Evolutionary conservation across 2,113 vertebrate species (phyloP).

Genomic region (Rhinopomastus cyanomelas): DNA sequence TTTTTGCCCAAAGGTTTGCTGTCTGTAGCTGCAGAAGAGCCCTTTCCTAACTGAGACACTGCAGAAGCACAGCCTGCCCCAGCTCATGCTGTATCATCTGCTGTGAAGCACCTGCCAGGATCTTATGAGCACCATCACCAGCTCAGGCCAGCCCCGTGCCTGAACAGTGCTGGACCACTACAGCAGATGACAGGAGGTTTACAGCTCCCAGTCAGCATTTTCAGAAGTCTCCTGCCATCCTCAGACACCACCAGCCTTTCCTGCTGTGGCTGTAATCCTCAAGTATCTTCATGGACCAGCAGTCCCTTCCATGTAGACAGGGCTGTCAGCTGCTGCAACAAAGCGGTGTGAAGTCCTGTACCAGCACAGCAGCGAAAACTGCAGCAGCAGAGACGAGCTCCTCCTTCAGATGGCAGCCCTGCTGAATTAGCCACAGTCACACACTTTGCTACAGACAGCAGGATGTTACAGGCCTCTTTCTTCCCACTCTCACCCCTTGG

Average conservation of each 20-base stretch:
- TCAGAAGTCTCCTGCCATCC: background rate
- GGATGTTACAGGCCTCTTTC: background rate
- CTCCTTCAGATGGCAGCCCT: background rate
- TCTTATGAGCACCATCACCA: background rate
- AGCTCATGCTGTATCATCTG: background rate
- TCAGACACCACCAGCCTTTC: background rate
- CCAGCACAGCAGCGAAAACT: background rate
- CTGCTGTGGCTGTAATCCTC: background rate
- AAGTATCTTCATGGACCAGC: background rate
- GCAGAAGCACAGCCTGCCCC: background rate
- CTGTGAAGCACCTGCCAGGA: background rate
- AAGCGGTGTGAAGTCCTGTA: accelerated
- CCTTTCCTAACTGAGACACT: background rate
- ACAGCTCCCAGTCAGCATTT: background rate
- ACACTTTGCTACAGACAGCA: background rate
- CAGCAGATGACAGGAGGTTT: background rate
- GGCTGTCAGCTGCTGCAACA: background rate
- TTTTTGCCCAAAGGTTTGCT: background rate
- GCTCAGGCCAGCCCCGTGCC: background rate
- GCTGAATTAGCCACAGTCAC: background rate
- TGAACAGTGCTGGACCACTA: background rate
- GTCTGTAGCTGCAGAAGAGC: background rate
- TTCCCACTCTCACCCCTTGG: background rate
- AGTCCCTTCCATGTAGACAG: background rate
- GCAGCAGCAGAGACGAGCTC: background rate